A percentile compares a stretch with the other conserved stretches of the same genome.
These are phyloP conservation scores for Drosophila austrosaltans DNA, from an alignment of 2,888 invertebrate species.

Conservation along the genomic window DNA sequence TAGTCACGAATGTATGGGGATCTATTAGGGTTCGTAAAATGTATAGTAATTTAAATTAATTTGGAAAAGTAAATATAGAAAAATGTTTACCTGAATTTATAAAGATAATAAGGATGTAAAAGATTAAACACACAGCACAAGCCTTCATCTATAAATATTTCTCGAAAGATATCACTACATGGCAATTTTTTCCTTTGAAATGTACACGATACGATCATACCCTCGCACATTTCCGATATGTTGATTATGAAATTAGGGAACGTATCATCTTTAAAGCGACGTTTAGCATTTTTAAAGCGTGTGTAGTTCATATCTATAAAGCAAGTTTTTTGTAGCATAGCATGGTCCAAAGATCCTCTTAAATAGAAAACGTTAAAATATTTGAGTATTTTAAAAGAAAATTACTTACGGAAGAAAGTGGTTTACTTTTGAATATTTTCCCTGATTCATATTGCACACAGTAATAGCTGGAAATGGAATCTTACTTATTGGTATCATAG, in stretches of 20 bases:
- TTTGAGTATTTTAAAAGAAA: background rate
- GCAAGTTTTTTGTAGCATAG: conserved; percentile 74
- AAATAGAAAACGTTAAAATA: background rate
- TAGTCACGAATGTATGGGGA: conserved; percentile 64
- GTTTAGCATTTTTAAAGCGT: conserved; percentile 38
- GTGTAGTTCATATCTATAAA: conserved; percentile 59
- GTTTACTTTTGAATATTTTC: conserved; percentile 85
- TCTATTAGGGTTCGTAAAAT: conserved; percentile 34
- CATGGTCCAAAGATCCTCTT: conserved; percentile 85
- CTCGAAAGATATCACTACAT: conserved; percentile 89
- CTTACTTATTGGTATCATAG: conserved; percentile 86
- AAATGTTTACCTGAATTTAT: conserved; percentile 83
- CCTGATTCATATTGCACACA: conserved; percentile 93
- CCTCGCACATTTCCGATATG: conserved; percentile 88
- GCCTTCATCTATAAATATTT: conserved; percentile 92
- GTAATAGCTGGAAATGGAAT: conserved; percentile 93
- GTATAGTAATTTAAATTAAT: background rate
- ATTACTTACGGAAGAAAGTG: conserved; percentile 56
- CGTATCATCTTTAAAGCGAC: conserved; percentile 48
- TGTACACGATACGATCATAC: conserved; percentile 88
- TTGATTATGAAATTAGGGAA: conserved; percentile 70
- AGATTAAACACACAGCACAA: conserved; percentile 93
- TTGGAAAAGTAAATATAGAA: background rate
- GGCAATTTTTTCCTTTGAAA: conserved; percentile 86
- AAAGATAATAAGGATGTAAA: conserved; percentile 88